Evolutionary conservation across 2,113 vertebrate genomes (phyloP).

Genomic region (Corythaixoides concolor): DNA sequence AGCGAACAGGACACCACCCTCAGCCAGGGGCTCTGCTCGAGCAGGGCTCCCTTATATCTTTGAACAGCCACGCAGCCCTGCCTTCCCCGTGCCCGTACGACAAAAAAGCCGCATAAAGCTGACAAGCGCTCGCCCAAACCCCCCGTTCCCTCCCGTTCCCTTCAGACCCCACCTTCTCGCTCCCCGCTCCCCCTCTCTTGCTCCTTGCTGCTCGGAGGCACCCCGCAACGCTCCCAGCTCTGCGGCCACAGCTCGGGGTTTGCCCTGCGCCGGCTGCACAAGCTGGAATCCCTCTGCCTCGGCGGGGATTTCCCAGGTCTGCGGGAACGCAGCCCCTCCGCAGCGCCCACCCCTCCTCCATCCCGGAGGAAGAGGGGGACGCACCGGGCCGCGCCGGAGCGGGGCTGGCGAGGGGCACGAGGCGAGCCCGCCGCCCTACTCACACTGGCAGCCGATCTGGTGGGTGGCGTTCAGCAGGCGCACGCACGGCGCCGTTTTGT

Average conservation of each 20-base stretch:
- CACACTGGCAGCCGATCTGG: slow-evolving; percentile 97
- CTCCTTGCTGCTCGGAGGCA: accelerated
- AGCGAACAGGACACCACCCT: not conserved
- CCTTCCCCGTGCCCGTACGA: not conserved
- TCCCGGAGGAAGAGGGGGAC: too few species aligned
- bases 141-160: accelerated
- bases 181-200: accelerated
- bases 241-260: too few species aligned
- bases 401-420: not conserved
- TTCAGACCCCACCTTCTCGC: not conserved
- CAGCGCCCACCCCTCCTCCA: too few species aligned
- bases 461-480: slow-evolving; percentile 94
- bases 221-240: not conserved
- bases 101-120: too few species aligned
- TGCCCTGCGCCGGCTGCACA: too few species aligned
- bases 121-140: not conserved
- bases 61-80: not conserved
- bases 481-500: slow-evolving; percentile 87
- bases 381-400: too few species aligned
- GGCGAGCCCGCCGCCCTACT: slow-evolving; percentile 59
- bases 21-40: too few species aligned
- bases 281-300: not conserved
- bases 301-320: accelerated
- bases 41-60: not conserved
- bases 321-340: not conserved